Percentiles rank a stretch among this genome's conserved stretches.
Conservation (phyloP, 2,888 invertebrate genomes). For the Trichopoda pennipes region DNA sequence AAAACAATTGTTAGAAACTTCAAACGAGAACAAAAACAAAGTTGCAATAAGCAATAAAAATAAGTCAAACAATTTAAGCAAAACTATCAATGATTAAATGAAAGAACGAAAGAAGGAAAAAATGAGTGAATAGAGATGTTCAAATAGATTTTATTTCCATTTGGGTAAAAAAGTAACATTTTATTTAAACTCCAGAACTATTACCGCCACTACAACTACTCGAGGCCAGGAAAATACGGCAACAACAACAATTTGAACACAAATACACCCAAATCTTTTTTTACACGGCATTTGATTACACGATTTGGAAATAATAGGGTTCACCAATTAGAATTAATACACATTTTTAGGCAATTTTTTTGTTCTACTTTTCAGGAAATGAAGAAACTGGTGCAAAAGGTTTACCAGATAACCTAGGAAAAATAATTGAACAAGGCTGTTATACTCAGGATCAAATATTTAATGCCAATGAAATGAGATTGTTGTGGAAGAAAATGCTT, state of each 20-base stretch:
- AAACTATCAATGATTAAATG: slow-evolving; percentile 46
- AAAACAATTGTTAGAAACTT: slow-evolving; percentile 55
- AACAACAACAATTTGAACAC: background rate
- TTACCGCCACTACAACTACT: background rate
- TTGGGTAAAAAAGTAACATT: slow-evolving; percentile 22
- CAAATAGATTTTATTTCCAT: slow-evolving; percentile 14
- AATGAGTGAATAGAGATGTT: slow-evolving; percentile 16
- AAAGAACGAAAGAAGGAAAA: background rate
- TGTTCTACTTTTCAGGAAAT: too few relatives aligned
- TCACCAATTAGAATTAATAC: too few relatives aligned
- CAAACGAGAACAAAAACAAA: slow-evolving; percentile 31
- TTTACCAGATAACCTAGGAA: too few relatives aligned
- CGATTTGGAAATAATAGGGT: too few relatives aligned
- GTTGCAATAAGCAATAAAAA: slow-evolving; percentile 10
- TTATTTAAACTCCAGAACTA: background rate
- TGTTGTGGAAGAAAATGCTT: too few relatives aligned
- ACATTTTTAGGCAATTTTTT: too few relatives aligned
- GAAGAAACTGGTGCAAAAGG: too few relatives aligned
- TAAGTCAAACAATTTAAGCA: slow-evolving; percentile 46
- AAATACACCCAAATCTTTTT: too few relatives aligned
- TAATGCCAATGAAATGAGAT: too few relatives aligned
- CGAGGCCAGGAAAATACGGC: slow-evolving; percentile 35
- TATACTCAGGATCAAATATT: too few relatives aligned
- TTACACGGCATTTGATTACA: too few relatives aligned
- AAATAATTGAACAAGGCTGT: too few relatives aligned